Evolutionary conservation across 2,888 invertebrate genomes (phyloP).

Genomic region (Acanthosepion pharaonis): DNA sequence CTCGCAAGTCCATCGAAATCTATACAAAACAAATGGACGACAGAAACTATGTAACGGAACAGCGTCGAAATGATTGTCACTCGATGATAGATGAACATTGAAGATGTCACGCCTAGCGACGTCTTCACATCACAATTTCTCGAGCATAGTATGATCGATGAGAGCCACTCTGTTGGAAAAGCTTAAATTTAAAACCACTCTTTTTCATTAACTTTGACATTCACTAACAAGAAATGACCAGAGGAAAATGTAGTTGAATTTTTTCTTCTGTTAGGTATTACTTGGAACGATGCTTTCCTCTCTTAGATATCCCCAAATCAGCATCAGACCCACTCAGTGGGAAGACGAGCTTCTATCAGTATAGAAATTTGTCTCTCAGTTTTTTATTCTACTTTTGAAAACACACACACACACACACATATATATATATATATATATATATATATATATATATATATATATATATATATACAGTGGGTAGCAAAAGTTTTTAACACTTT

Average conservation of each 20-base stretch:
- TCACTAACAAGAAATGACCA: background rate
- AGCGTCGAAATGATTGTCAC: background rate
- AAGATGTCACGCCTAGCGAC: background rate
- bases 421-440: no score
- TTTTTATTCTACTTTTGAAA: background rate
- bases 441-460: no score
- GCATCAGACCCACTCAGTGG: background rate
- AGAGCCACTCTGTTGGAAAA: background rate
- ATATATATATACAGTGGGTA: no score
- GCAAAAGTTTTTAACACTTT: no score
- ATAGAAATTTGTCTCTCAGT: background rate
- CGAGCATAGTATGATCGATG: background rate
- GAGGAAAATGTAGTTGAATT: background rate
- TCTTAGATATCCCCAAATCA: background rate
- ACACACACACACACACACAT: background rate
- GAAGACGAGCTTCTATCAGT: background rate
- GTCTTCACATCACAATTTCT: background rate
- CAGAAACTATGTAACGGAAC: background rate
- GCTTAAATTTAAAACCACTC: background rate
- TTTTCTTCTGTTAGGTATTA: background rate
- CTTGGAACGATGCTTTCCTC: background rate
- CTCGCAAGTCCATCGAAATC: background rate
- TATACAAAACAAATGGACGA: background rate
- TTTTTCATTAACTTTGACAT: background rate
- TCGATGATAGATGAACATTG: background rate